Percentiles rank a stretch among this genome's conserved stretches.
phyloP scores from a whole-genome alignment of 1,140 invertebrate species.

The Helicoverpa armigera region DNA sequence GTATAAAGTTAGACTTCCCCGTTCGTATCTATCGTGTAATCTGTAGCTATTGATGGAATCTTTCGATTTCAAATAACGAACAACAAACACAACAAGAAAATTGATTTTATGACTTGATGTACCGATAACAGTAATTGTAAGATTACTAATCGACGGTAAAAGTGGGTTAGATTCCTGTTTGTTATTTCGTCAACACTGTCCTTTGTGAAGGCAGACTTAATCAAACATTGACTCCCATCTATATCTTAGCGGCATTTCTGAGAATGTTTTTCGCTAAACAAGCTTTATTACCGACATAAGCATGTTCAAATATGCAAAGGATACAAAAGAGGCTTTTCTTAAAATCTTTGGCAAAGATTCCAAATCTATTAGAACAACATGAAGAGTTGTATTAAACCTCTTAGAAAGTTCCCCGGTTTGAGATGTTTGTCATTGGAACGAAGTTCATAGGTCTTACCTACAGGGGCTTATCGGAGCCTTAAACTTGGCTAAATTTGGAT shows the following conservation, averaged over 20 bases:
- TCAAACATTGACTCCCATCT: not conserved
- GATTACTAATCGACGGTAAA: not conserved
- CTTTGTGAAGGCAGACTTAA: not conserved
- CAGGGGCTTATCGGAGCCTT: conserved; percentile 42
- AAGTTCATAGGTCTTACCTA: conserved; percentile 30
- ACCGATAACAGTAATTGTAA: conserved; percentile 23
- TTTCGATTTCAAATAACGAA: conserved; percentile 15
- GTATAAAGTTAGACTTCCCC: conserved; percentile 25
- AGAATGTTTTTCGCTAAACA: conserved; percentile 9
- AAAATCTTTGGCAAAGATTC: conserved; percentile 30
- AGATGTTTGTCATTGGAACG: conserved; percentile 46
- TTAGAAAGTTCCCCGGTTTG: conserved; percentile 37
- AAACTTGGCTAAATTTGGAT: conserved; percentile 47
- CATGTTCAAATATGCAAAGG: conserved; percentile 35
- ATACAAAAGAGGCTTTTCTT: conserved; percentile 21
- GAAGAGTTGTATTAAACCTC: conserved; percentile 45
- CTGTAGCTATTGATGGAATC: conserved; percentile 7
- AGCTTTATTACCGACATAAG: not conserved
- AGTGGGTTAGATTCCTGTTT: not conserved
- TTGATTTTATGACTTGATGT: conserved; percentile 21
- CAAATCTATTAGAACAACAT: conserved; percentile 45
- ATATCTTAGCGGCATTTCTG: not conserved
- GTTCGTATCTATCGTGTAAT: conserved; percentile 17
- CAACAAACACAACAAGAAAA: conserved; percentile 30
- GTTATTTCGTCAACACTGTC: not conserved